phyloP scores from a whole-genome alignment of 1,140 invertebrate genomes.

The Hetaerina americana region DNA sequence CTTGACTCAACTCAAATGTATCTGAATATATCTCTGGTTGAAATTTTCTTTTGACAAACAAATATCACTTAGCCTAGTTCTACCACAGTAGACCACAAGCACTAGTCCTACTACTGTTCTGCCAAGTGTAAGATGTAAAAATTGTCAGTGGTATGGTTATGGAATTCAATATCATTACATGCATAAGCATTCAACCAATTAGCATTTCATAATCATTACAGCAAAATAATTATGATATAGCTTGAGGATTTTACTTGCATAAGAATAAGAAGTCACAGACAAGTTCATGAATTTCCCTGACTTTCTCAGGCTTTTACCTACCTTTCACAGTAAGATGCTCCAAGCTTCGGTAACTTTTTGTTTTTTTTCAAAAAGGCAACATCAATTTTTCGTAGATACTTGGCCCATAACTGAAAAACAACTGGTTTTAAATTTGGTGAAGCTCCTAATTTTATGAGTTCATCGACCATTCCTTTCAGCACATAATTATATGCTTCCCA shows the following conservation, averaged over 20 bases:
- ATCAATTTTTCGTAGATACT: constrained; percentile 42
- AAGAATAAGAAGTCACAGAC: no score
- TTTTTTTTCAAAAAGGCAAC: constrained; percentile 40
- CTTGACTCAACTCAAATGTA: no score
- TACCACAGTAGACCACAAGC: no score
- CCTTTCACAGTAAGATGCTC: constrained; percentile 30
- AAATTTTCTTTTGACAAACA: no score
- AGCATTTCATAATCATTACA: constrained; percentile 11
- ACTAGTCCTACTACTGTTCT: no score
- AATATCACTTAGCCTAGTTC: no score
- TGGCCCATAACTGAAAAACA: constrained; percentile 46
- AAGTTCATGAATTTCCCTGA: no score
- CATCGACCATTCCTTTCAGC: constrained; percentile 41
- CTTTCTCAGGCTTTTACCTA: no score
- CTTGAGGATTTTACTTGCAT: constrained; percentile 25
- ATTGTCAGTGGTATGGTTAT: no score
- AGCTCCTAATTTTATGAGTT: constrained; percentile 42
- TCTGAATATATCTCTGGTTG: no score
- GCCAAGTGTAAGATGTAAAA: no score
- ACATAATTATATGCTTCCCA: constrained; percentile 54
- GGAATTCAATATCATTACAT: constrained; percentile 23
- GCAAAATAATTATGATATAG: background rate
- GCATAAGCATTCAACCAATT: constrained; percentile 2
- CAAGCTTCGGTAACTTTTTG: constrained; percentile 37
- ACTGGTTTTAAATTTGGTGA: constrained; percentile 38